Conservation (phyloP, 2,797 vertebrate species). For the Gephyroberyx darwinii region DNA sequence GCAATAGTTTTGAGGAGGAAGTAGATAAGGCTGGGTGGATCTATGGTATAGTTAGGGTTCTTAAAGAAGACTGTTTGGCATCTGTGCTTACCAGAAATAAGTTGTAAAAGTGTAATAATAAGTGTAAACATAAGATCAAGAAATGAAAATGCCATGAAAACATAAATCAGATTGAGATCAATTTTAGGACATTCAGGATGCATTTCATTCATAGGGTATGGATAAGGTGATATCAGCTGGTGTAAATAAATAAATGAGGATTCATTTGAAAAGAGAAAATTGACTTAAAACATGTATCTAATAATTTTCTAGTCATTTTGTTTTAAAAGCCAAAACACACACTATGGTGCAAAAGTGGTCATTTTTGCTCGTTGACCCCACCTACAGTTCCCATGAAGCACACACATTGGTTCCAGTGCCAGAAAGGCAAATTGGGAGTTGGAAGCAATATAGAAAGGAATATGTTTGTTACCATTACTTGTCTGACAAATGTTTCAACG, state of each 20-base stretch:
- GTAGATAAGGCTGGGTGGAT: slow-evolving; percentile 76
- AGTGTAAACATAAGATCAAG: slow-evolving; percentile 69
- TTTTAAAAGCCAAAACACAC: not conserved
- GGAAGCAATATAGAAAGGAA: not conserved
- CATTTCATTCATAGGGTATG: slow-evolving; percentile 9
- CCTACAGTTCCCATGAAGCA: not conserved
- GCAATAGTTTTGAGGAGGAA: slow-evolving; percentile 75
- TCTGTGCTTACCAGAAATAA: slow-evolving; percentile 73
- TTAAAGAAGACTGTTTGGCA: slow-evolving; percentile 62
- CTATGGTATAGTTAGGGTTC: slow-evolving; percentile 65
- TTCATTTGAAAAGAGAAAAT: not conserved
- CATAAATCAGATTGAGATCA: slow-evolving; percentile 30
- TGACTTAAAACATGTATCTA: not conserved
- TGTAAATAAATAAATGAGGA: slow-evolving; percentile 1
- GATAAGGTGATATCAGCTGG: not conserved
- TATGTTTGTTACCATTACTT: slow-evolving; percentile 3
- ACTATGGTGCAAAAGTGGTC: too few species aligned
- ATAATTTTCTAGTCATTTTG: not conserved
- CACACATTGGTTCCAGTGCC: not conserved
- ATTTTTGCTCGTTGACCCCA: not conserved
- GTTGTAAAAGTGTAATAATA: slow-evolving; percentile 61
- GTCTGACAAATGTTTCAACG: not conserved
- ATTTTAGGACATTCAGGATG: slow-evolving; percentile 25
- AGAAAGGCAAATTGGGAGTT: not conserved
- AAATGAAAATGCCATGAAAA: slow-evolving; percentile 10